A percentile compares a stretch with the other conserved stretches of the same genome.
phyloP scores from a whole-genome alignment of 2,797 vertebrate species.

The Girardinus metallicus region DNA sequence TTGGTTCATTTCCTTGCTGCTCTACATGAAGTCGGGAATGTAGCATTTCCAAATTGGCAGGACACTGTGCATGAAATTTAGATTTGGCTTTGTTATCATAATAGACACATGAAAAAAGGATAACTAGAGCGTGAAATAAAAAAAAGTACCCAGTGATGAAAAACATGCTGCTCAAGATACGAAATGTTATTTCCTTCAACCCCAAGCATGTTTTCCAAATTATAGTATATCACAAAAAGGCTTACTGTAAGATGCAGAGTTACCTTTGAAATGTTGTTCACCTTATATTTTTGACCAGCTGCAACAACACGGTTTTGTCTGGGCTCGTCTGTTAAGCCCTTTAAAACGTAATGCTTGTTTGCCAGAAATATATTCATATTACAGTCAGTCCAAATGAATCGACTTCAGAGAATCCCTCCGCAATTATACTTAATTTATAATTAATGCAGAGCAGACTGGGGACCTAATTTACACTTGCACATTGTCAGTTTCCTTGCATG shows the following conservation, averaged over 20 bases:
- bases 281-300: slow-evolving; percentile 32
- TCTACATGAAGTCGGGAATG: slow-evolving; percentile 1
- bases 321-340: slow-evolving; percentile 41
- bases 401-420: slow-evolving; percentile 81
- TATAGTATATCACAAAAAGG: slow-evolving; percentile 18
- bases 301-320: slow-evolving; percentile 19
- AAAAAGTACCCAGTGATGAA: neutral
- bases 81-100: slow-evolving; percentile 28
- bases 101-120: slow-evolving; percentile 28
- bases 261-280: slow-evolving; percentile 33
- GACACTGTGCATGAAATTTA: slow-evolving; percentile 18
- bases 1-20: slow-evolving; percentile 16
- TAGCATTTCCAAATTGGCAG: slow-evolving; percentile 19
- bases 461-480: slow-evolving; percentile 84
- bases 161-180: slow-evolving; percentile 12
- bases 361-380: slow-evolving; percentile 70
- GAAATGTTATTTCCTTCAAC: slow-evolving; percentile 14
- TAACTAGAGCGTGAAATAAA: slow-evolving; percentile 32
- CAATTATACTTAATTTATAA: slow-evolving; percentile 86
- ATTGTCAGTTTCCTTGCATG: slow-evolving; percentile 79
- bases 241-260: neutral
- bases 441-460: slow-evolving; percentile 82
- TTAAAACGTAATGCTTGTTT: slow-evolving; percentile 64
- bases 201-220: slow-evolving; percentile 5
- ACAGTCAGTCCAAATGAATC: slow-evolving; percentile 77